A percentile compares a stretch with the other conserved stretches of the same genome.
phyloP scores from a whole-genome alignment of 2,113 vertebrate species.

The Vanacampus margaritifer region DNA sequence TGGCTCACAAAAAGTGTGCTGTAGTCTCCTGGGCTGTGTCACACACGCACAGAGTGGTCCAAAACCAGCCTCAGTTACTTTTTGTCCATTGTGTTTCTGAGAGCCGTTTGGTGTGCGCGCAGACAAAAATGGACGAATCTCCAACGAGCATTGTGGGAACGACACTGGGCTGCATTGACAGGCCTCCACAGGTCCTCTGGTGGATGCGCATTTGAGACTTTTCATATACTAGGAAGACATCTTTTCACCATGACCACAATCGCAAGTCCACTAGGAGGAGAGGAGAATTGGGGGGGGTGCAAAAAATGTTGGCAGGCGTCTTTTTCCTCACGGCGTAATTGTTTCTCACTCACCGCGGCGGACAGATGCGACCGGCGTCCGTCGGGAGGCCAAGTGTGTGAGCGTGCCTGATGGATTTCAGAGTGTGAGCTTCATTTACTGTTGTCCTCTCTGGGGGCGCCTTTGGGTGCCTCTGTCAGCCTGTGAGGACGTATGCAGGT shows the following conservation, averaged over 20 bases:
- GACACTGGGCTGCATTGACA: slow-evolving; percentile 26
- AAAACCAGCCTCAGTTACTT: slow-evolving; percentile 12
- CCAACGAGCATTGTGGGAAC: slow-evolving; percentile 25
- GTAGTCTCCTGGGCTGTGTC: slow-evolving; percentile 34
- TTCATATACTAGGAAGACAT: slow-evolving; percentile 21
- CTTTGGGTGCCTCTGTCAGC: slow-evolving; percentile 45
- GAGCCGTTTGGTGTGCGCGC: slow-evolving; percentile 8
- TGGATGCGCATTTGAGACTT: background rate
- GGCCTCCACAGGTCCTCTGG: slow-evolving; percentile 26
- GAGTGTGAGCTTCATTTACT: slow-evolving; percentile 64
- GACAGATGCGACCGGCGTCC: slow-evolving; percentile 65
- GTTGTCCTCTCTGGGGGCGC: slow-evolving; percentile 49
- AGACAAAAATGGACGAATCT: background rate
- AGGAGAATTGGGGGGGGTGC: slow-evolving; percentile 9
- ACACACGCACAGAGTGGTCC: slow-evolving; percentile 37
- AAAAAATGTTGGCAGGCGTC: slow-evolving; percentile 42
- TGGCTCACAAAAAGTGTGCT: slow-evolving; percentile 12
- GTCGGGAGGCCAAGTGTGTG: slow-evolving; percentile 45
- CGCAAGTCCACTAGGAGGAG: slow-evolving; percentile 23
- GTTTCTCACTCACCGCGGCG: slow-evolving; percentile 57
- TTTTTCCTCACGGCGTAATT: slow-evolving; percentile 56
- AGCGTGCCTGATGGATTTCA: slow-evolving; percentile 67
- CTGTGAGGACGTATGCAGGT: slow-evolving; percentile 43
- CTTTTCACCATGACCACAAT: slow-evolving; percentile 30
- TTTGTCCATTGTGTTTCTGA: slow-evolving; percentile 11